phyloP scores from a whole-genome alignment of 2,113 vertebrate genomes.

The Strigops habroptila region DNA sequence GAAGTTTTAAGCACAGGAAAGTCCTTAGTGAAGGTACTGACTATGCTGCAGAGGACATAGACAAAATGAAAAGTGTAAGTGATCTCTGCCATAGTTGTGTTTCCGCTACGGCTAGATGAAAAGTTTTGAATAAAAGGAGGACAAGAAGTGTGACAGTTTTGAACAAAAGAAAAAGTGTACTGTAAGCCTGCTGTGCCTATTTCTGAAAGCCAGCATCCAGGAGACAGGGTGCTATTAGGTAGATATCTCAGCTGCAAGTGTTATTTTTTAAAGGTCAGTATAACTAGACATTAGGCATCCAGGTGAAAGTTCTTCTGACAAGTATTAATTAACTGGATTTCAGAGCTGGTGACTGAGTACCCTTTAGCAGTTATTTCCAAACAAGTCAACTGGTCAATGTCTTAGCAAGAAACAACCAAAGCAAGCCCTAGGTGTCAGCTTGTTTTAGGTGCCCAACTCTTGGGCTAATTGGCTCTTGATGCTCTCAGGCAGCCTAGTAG shows the following conservation, averaged over 20 bases:
- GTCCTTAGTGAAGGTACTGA: not conserved
- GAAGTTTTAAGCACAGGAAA: not conserved
- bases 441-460: not conserved
- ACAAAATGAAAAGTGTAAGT: not conserved
- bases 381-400: not conserved
- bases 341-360: not conserved
- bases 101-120: not conserved
- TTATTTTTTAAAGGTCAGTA: conserved; percentile 28
- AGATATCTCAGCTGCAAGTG: not conserved
- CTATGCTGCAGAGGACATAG: not conserved
- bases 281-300: not conserved
- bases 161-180: not conserved
- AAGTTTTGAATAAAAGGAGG: not conserved
- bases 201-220: not conserved
- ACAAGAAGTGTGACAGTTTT: not conserved
- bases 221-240: not conserved
- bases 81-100: not conserved
- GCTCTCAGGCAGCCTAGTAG: not conserved
- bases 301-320: not conserved
- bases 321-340: conserved; percentile 21
- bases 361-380: conserved; percentile 8
- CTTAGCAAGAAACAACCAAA: not conserved
- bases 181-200: not conserved
- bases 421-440: not conserved
- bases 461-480: not conserved